Base-by-base conservation (phyloP, 2,113 vertebrate genomes). In the Gobius niger region DNA sequence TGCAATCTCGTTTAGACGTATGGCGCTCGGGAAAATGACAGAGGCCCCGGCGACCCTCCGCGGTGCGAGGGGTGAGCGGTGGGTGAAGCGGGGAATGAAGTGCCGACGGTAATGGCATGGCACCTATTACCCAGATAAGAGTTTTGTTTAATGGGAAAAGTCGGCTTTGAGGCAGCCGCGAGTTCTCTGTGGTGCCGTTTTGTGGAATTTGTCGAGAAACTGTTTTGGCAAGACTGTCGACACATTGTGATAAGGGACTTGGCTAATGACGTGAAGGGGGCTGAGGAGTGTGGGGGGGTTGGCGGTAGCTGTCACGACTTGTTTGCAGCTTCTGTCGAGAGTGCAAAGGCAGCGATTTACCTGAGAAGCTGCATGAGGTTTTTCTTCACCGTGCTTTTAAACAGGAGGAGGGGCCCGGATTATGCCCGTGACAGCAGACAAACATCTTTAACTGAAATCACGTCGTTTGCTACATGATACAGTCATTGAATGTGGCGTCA, bases 71-170 rank as follows among this genome's bases (percentile, higher is more conserved):
- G 18, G 44, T 46, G n/a, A 63, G 16, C 15, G 9, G 56, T 18
- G 69, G 74, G 63, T 59, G 57, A 44, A 67, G 65, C 60, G 70
- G 71, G 70, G 41, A 51, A 19, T 18, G 40, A 67, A 47, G 52
- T 18, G 41, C 1, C 10, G 49, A 64, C 49, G 19, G 40, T 59
- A 65, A 75, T 72, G 71, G 49, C 46, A 24, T 24, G 24, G 65
- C 56, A 66, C 50, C 62, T 74, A 73, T 77, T 67, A 52, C 68
- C 56, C 7, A 65, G 50, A 70, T 71, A 77, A 71, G 60, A 63
- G 47, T 63, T 47, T 24, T 49, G 51, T 52, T 56, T 44, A 72
- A 81, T 61, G n/a, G 47, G 70, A 62, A 49, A 72, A 44, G 52
- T 44, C 16, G 57, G 44, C n/a, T 9, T 50, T 2, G 0, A 44